Base-by-base conservation (phyloP, 2,888 invertebrate species). In the Catocala sponsa region DNA sequence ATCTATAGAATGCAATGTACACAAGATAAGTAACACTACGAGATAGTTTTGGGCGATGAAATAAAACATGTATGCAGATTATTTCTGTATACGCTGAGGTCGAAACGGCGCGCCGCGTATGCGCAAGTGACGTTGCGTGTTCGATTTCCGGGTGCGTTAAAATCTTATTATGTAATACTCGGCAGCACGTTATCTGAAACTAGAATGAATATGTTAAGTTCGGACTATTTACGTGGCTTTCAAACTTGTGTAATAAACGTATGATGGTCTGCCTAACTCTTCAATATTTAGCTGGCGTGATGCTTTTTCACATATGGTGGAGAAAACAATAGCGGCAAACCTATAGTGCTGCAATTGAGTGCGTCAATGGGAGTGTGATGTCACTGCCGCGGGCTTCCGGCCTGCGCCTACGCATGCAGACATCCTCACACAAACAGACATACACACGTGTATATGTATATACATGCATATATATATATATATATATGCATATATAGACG, bases 321-420 rank as follows among this genome's bases (percentile, higher is more conserved):
- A 33, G 5, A 44, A 46, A 38, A 55, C 55, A 38, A 50, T 44
- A 12, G 49, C 4, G 9, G 12, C 6, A 50, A 50, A 57, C 47
- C 47, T 43, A 48, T 47, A 47, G 6, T 6, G 11, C n/a, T 52
- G 15, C 47, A 44, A 48, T 65, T 13, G 32, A 33, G 11, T 77
- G 81, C 79, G 80, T 79, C 79, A 78, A 63, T 57, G 60, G 56
- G 68, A 63, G 78, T 82, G 79, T 87, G 86, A 86, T 82, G 84
- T 84, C 85, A 86, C 74, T 74, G 58, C 67, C 68, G 80, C 81
- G 68, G 68, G 68, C 76, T 82, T 84, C 79, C 79, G 74, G 75
- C 64, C 64, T 76, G 72, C 74, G 67, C 80, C 79, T 70, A 77
- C 80, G 70, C 64, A 63, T 68, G 71, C 77, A 71, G 64, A 66